A percentile compares a stretch with the other conserved stretches of the same genome.
Evolutionary conservation across 2,888 invertebrate genomes (phyloP).

Genomic region (Lepidonotus clava): DNA sequence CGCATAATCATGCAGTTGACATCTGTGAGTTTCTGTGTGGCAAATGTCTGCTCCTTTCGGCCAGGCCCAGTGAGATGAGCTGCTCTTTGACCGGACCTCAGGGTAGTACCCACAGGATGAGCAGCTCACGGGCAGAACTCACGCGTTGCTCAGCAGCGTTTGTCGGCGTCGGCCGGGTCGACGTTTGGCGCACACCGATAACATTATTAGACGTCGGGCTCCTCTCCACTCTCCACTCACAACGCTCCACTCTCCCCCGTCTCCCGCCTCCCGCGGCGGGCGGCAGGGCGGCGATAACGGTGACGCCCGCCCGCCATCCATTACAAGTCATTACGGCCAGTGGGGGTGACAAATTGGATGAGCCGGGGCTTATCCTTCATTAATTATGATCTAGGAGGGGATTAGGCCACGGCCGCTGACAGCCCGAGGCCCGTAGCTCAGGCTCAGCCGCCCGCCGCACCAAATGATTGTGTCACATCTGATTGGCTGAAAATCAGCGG

Average conservation of each 20-base stretch:
- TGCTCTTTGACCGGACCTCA: too few relatives aligned
- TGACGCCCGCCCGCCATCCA: not conserved
- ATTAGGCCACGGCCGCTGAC: conserved; percentile 24
- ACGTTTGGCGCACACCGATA: not conserved
- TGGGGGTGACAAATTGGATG: conserved; percentile 40
- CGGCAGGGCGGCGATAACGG: conserved; percentile 23
- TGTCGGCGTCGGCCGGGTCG: not conserved
- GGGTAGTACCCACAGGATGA: too few relatives aligned
- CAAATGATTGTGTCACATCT: conserved; percentile 50
- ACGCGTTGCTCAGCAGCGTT: too few relatives aligned
- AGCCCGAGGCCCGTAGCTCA: conserved; percentile 29
- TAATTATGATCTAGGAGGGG: conserved; percentile 47
- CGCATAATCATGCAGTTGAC: too few relatives aligned
- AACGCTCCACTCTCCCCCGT: not conserved
- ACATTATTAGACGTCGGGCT: conserved; percentile 31
- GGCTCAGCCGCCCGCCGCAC: not conserved
- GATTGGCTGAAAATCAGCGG: conserved; percentile 40
- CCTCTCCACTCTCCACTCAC: not conserved
- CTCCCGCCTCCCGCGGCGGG: not conserved
- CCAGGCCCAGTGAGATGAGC: too few relatives aligned
- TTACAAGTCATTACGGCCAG: conserved; percentile 17
- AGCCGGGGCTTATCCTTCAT: conserved; percentile 20
- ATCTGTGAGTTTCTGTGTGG: too few relatives aligned
- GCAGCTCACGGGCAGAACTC: conserved; percentile 1
- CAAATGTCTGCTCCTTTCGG: too few relatives aligned